Percentiles rank a stretch among this genome's conserved stretches.
Evolutionary conservation across 2,797 vertebrate genomes (phyloP).

Genomic region (Mus minutoides): DNA sequence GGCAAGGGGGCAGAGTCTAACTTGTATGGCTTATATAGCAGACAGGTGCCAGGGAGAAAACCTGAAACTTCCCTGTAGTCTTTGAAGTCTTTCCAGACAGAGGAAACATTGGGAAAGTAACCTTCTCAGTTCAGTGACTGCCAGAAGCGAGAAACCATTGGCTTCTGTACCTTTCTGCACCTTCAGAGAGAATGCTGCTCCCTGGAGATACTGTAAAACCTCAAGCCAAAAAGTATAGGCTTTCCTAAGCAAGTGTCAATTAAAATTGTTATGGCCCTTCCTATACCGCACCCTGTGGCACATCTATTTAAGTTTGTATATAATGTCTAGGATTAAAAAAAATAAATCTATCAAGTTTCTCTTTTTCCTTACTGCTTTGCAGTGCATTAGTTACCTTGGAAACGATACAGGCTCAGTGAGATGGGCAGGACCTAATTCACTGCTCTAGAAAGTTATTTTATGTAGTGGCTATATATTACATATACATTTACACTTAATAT

Average conservation of each 20-base stretch:
- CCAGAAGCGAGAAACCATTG: not conserved
- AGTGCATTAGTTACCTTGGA: constrained; percentile 64
- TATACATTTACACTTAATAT: not conserved
- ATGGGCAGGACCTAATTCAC: constrained; percentile 26
- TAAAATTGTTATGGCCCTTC: not conserved
- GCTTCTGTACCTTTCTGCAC: not conserved
- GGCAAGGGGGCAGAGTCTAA: not conserved
- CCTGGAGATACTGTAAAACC: not conserved
- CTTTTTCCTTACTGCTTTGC: constrained; percentile 23
- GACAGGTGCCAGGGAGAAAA: not conserved
- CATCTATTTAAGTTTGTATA: constrained; percentile 24
- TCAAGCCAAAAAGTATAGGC: constrained; percentile 26
- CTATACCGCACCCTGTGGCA: not conserved
- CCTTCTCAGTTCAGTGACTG: not conserved
- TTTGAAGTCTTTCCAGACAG: constrained; percentile 51
- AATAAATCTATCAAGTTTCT: constrained; percentile 40
- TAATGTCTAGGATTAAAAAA: not conserved
- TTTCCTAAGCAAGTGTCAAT: constrained; percentile 56
- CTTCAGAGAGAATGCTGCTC: not conserved
- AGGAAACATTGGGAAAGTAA: constrained; percentile 30
- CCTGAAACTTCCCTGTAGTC: not conserved
- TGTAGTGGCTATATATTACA: not conserved
- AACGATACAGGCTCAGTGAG: constrained; percentile 14
- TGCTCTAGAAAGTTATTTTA: constrained; percentile 53
- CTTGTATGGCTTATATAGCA: constrained; percentile 32